Percentiles rank a stretch among this genome's conserved stretches.
These are phyloP conservation scores for Adelognathus sp. DNA, from an alignment of 2,888 invertebrate genomes.

Conservation along the genomic window DNA sequence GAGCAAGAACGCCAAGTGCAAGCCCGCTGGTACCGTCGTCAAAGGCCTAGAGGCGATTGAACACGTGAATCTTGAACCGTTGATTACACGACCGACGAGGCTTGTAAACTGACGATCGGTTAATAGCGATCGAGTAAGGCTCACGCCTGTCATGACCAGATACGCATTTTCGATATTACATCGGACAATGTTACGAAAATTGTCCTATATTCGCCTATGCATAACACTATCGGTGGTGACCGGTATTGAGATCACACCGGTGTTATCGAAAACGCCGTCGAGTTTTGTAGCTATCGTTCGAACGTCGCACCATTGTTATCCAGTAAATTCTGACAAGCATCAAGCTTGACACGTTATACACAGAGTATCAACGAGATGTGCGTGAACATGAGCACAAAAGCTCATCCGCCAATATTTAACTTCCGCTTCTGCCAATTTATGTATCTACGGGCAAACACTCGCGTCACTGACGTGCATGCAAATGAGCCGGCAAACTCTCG, in stretches of 20 bases:
- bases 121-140: slow-evolving; percentile 31
- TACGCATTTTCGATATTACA: not conserved
- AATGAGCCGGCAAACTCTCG: slow-evolving; percentile 62
- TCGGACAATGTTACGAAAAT: not conserved
- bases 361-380: not conserved
- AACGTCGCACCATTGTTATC: not conserved
- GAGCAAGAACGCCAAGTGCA: not conserved
- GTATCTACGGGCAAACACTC: slow-evolving; percentile 65
- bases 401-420: slow-evolving; percentile 67
- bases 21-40: slow-evolving; percentile 22
- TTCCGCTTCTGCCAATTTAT: slow-evolving; percentile 65
- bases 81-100: slow-evolving; percentile 41
- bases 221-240: not conserved
- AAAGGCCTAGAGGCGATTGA: slow-evolving; percentile 36
- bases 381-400: slow-evolving; percentile 49
- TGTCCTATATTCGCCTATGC: not conserved
- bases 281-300: not conserved
- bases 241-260: not conserved
- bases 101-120: slow-evolving; percentile 44
- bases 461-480: slow-evolving; percentile 67
- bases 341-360: not conserved
- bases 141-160: not conserved
- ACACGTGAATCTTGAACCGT: slow-evolving; percentile 38
- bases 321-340: not conserved
- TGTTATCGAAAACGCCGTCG: not conserved